phyloP scores from a whole-genome alignment of 2,113 vertebrate species.

The Tiliqua scincoides region DNA sequence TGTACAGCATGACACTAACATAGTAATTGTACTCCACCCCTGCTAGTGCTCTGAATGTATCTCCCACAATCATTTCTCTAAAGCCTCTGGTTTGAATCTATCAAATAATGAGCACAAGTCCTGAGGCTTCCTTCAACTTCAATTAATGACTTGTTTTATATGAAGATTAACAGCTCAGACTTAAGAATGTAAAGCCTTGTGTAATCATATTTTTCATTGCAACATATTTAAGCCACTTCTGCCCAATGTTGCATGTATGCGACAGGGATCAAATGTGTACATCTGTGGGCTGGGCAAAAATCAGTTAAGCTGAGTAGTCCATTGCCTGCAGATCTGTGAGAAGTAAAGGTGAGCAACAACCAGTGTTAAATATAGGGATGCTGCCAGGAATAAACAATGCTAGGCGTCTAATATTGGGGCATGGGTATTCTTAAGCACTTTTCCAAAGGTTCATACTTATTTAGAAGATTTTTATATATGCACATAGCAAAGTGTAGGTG shows the following conservation, averaged over 20 bases:
- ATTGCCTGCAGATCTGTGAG: not conserved
- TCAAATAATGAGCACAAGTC: not conserved
- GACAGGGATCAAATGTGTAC: too few relatives aligned
- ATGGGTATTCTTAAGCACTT: slow-evolving; percentile 14
- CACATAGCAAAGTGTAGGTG: slow-evolving; percentile 26
- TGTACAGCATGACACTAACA: slow-evolving; percentile 27
- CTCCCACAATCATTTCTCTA: slow-evolving; percentile 7
- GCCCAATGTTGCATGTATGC: too few relatives aligned
- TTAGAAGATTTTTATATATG: not conserved
- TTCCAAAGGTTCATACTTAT: not conserved
- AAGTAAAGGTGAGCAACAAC: not conserved
- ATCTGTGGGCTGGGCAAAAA: too few relatives aligned
- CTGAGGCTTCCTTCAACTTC: not conserved
- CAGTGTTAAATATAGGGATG: too few relatives aligned
- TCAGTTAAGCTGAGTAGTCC: too few relatives aligned
- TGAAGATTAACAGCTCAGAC: not conserved
- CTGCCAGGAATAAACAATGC: not conserved
- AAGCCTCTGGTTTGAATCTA: not conserved
- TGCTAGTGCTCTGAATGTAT: not conserved
- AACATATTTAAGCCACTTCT: too few relatives aligned
- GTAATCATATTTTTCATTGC: not conserved
- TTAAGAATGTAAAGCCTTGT: not conserved
- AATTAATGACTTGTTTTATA: not conserved
- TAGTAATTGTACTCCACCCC: slow-evolving; percentile 45
- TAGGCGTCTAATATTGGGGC: slow-evolving; percentile 4